Evolutionary conservation across 1,140 invertebrate genomes (phyloP), one percentile per base, ranked within the genome.

Genomic region (Listronotus oregonensis): DNA sequence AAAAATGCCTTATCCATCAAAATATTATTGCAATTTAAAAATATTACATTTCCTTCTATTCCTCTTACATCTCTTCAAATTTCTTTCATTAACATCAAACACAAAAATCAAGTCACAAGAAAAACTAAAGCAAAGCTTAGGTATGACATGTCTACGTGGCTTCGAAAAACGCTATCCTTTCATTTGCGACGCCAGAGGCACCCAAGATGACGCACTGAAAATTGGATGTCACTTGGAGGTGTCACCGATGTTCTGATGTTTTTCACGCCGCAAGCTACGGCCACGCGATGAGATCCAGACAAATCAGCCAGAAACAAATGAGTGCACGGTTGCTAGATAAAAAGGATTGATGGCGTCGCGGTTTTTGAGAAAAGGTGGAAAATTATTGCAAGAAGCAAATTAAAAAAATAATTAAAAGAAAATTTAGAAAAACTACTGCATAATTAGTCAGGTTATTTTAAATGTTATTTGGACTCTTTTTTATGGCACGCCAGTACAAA

Each of bases 171-270:
- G 51, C 54, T 54, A 58, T 65, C 63, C 50, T 65, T 65, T 55
- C 47, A 46, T 49, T 51, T 40, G 43, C 14, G 14, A 54, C 11
- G 21, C 64, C 64, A 66, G 31, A 42, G 64, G 64, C 64, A 50
- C 12, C 55, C 64, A 40, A 66, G 74, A 76, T 77, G 78, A 79
- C 75, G 73, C 67, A 70, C 71, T 79, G 78, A 76, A 79, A 79
- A 79, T 79, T 79, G 78, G 77, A 79, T 78, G 78, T 79, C 78
- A 79, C 76, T 79, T 74, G 74, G 77, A 79, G 76, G 78, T 79
- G 78, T 79, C 78, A 78, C 71, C 73, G 73, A 69, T 71, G 73
- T 71, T 59, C 55, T 70, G 73, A 71, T 77, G 74, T 78, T 75
- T 75, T 76, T 74, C 71, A 75, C 70, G 68, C 71, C 71, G 70